Percentiles rank a stretch among this genome's conserved stretches.
Evolutionary conservation across 2,113 vertebrate species (phyloP).

Genomic region (Apodemus sylvaticus): DNA sequence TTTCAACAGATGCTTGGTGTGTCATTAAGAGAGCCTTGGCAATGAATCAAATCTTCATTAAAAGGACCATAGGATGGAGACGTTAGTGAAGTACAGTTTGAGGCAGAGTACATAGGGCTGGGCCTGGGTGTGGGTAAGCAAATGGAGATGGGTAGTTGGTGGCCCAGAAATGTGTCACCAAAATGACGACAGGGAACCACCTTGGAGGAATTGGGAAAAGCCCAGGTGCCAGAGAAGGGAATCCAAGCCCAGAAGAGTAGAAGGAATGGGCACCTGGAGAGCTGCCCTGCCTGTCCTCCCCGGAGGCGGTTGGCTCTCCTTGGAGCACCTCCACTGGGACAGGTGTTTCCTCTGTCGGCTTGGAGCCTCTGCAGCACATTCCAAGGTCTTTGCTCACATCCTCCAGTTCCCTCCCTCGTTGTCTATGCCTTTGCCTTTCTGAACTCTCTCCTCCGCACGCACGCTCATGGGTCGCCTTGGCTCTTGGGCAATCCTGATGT

Average conservation of each 20-base stretch:
- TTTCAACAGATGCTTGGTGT: neutral
- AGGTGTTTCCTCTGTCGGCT: neutral
- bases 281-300: neutral
- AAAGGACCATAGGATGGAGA: neutral
- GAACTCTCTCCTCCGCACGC: neutral
- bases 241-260: neutral
- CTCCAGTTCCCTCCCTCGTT: neutral
- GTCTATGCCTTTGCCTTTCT: neutral
- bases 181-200: neutral
- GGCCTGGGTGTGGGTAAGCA: neutral
- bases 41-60: neutral
- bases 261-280: neutral
- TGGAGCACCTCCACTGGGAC: neutral
- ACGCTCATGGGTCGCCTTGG: neutral
- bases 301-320: neutral
- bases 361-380: neutral
- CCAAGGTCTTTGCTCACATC: conserved; percentile 30
- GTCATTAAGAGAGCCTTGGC: neutral
- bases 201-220: neutral
- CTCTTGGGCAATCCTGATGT: neutral
- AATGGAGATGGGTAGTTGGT: neutral
- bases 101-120: neutral
- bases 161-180: neutral
- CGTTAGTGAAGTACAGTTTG: neutral
- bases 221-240: neutral